Evolutionary conservation across 1,140 invertebrate species (phyloP), one percentile per base, ranked within the genome.

Genomic region (Drosophila aff.): DNA sequence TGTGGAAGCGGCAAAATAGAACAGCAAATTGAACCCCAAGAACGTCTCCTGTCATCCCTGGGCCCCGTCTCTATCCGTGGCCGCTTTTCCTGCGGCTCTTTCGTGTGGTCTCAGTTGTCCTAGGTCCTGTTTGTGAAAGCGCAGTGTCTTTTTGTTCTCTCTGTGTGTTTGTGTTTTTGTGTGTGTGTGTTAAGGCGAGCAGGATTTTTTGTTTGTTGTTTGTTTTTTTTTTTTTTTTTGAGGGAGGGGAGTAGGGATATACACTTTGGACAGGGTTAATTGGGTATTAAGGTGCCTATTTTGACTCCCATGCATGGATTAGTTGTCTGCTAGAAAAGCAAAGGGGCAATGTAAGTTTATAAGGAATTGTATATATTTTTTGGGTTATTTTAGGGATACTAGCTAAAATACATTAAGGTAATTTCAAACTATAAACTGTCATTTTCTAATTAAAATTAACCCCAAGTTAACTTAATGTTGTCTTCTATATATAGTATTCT

Each of bases 41-140:
- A 68, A 78, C 50, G 59, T 53, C 71, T 50, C 31, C 9, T 44
- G 49, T 57, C 68, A 43, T 41, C 50, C 52, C 52, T 15, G 26
- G 5, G 28, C 33, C 15, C 41, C 18, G 23, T 3, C 33, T 23
- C 53, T 23, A 50, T 59, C 41, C 64, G 62, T 67, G 62, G 62
- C 62, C 53, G 38, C 47, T 23, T 28, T 67, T 75, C 65, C 65
- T 67, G 73, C 33, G 53, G 74, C 73, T 76, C 53, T 67, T 58
- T 50, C 47, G 50, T 71, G 23, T 55, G 74, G 75, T 78, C 64
- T 78, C 75, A 78, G 75, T 78, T 78, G 75, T 78, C 75, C 75
- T 61, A 78, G 64, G 74, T 69, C 74, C 73, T 59, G 73, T 46
- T 55, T 58, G 73, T 49, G 44, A 60, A 76, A 76, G 67, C 62